phyloP scores from a whole-genome alignment of 1,140 invertebrate genomes.

The Drosophila burlai region DNA sequence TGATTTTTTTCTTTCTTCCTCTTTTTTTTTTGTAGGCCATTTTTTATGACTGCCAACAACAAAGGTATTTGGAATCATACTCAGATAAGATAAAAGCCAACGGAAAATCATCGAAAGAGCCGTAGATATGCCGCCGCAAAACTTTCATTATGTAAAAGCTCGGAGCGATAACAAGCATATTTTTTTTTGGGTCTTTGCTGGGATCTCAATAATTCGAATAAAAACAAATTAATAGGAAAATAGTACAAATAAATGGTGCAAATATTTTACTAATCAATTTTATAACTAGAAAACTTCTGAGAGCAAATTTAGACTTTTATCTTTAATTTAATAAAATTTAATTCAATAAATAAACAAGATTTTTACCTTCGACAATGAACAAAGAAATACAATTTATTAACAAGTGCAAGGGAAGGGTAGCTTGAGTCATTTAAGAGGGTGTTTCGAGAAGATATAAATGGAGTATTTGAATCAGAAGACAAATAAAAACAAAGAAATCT shows the following conservation, averaged over 20 bases:
- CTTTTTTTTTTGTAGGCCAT: not conserved
- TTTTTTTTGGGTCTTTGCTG: not conserved
- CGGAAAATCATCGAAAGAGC: constrained; percentile 51
- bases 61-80: constrained; percentile 26
- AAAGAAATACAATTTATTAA: constrained; percentile 20
- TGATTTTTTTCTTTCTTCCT: not conserved
- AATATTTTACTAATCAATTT: not conserved
- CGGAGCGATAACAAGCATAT: constrained; percentile 56
- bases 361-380: too few relatives aligned
- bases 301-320: not conserved
- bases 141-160: constrained; percentile 46
- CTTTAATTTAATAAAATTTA: not conserved
- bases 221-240: not conserved
- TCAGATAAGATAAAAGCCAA: constrained; percentile 68
- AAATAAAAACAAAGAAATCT: constrained; percentile 51
- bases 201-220: not conserved
- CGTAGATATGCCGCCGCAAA: constrained; percentile 41
- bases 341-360: too few relatives aligned
- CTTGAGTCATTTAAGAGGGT: constrained; percentile 10
- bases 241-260: not conserved
- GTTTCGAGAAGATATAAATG: constrained; percentile 4
- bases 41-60: constrained; percentile 26
- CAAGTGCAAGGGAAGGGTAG: constrained; percentile 4
- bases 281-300: too few relatives aligned
- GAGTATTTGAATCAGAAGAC: constrained; percentile 1